Evolutionary conservation across 2,888 invertebrate species (phyloP).

Genomic region (Thyatira batis): DNA sequence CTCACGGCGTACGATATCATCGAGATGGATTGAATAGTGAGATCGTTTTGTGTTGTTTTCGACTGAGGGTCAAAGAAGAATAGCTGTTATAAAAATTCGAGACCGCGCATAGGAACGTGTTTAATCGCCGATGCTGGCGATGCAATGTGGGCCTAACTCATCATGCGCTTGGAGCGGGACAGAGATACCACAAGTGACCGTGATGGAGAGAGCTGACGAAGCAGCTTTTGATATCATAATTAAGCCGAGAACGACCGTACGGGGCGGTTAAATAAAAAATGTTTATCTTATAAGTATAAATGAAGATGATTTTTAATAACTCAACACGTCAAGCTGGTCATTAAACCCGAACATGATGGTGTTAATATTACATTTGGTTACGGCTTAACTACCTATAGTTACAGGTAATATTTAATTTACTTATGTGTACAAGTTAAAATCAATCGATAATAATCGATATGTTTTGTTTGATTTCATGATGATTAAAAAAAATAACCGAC

Average conservation of each 20-base stretch:
- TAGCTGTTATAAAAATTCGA: slow-evolving; percentile 62
- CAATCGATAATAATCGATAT: no score
- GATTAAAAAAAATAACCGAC: no score
- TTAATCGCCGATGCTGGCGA: slow-evolving; percentile 70
- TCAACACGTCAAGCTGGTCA: slow-evolving; percentile 52
- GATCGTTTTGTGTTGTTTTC: slow-evolving; percentile 51
- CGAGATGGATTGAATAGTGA: slow-evolving; percentile 53
- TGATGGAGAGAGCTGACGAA: slow-evolving; percentile 55
- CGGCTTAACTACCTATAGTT: slow-evolving; percentile 24
- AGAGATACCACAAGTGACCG: slow-evolving; percentile 44
- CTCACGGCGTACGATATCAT: slow-evolving; percentile 50
- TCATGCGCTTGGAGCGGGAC: slow-evolving; percentile 60
- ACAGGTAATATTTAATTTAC: no score
- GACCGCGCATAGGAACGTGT: slow-evolving; percentile 79
- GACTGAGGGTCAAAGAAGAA: slow-evolving; percentile 27
- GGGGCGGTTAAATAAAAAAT: slow-evolving; percentile 61
- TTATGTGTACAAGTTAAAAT: no score
- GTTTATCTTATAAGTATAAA: slow-evolving; percentile 71
- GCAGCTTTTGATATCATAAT: slow-evolving; percentile 79
- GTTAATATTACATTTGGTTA: slow-evolving; percentile 44
- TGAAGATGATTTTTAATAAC: slow-evolving; percentile 67
- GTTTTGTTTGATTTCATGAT: no score
- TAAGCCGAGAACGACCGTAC: slow-evolving; percentile 54
- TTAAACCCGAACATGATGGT: slow-evolving; percentile 53
- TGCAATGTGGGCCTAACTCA: slow-evolving; percentile 53